Percentiles rank a stretch among this genome's conserved stretches.
These are phyloP conservation scores for Pogonus chalceus DNA, from an alignment of 1,140 invertebrate species.

Conservation along the genomic window DNA sequence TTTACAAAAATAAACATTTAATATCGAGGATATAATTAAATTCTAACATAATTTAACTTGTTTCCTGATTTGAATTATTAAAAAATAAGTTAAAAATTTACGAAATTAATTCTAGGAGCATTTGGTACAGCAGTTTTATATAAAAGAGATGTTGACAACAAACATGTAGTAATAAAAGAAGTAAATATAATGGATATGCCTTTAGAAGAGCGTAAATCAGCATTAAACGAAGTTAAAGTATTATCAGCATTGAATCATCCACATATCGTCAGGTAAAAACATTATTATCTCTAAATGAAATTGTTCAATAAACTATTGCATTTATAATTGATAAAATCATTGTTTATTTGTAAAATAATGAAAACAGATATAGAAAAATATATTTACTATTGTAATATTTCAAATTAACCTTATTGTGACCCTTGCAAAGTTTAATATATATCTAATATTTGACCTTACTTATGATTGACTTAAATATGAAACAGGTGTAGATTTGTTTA, in stretches of 20 bases:
- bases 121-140: constrained; percentile 68
- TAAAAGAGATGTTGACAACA: constrained; percentile 50
- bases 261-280: constrained; percentile 52
- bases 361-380: too few relatives aligned
- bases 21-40: too few relatives aligned
- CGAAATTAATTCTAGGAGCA: constrained; percentile 41
- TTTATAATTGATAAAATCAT: too few relatives aligned
- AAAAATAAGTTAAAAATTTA: background rate
- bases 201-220: constrained; percentile 53
- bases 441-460: too few relatives aligned
- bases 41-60: background rate
- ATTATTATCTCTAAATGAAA: constrained; percentile 9
- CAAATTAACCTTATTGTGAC: too few relatives aligned
- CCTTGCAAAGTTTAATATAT: too few relatives aligned
- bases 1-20: background rate
- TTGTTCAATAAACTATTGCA: too few relatives aligned
- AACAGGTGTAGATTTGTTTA: too few relatives aligned
- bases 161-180: constrained; percentile 64
- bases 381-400: too few relatives aligned
- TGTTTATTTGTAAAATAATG: too few relatives aligned
- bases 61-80: background rate
- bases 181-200: constrained; percentile 63
- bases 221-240: constrained; percentile 68
- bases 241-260: constrained; percentile 62
- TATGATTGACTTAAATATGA: too few relatives aligned